These are phyloP conservation scores for Cyprinodon variegatus DNA, from an alignment of 2,113 vertebrate genomes.

Conservation along the genomic window DNA sequence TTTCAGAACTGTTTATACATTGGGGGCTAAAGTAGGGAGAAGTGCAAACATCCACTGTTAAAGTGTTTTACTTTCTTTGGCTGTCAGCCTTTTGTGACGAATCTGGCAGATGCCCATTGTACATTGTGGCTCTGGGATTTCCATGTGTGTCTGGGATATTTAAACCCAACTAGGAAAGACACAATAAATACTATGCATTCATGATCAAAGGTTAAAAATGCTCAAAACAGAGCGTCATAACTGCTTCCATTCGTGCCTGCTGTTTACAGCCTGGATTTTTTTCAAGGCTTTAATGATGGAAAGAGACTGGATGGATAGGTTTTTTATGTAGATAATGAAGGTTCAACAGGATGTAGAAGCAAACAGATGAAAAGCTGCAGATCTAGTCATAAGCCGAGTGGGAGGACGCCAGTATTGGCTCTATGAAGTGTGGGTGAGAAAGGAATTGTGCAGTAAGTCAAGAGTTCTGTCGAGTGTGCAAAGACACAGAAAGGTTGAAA, in stretches of 20 bases:
- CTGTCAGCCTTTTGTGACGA: conserved; percentile 68
- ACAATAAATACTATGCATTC: conserved; percentile 12
- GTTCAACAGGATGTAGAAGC: not conserved
- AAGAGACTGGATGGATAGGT: conserved; percentile 11
- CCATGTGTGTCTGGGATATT: conserved; percentile 8
- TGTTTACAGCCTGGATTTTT: not conserved
- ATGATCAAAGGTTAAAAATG: conserved; percentile 40
- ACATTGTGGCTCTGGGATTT: conserved; percentile 66
- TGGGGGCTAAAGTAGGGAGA: conserved; percentile 38
- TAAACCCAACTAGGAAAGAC: conserved; percentile 30
- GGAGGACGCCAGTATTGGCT: conserved; percentile 37
- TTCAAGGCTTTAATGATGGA: conserved; percentile 24
- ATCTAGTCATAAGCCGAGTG: conserved; percentile 18
- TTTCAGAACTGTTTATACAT: not conserved
- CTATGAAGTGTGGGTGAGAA: conserved; percentile 45
- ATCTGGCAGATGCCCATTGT: conserved; percentile 54
- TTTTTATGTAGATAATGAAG: conserved; percentile 27
- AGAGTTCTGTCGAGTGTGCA: conserved; percentile 6
- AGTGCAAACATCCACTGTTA: conserved; percentile 34
- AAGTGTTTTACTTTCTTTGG: conserved; percentile 61
- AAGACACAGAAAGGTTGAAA: conserved; percentile 6
- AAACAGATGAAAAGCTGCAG: conserved; percentile 10
- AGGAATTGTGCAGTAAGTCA: conserved; percentile 17
- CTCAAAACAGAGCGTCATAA: conserved; percentile 22
- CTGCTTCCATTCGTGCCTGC: conserved; percentile 14